phyloP scores from a whole-genome alignment of 1,140 invertebrate species.

The Gonatopus flavifemur region DNA sequence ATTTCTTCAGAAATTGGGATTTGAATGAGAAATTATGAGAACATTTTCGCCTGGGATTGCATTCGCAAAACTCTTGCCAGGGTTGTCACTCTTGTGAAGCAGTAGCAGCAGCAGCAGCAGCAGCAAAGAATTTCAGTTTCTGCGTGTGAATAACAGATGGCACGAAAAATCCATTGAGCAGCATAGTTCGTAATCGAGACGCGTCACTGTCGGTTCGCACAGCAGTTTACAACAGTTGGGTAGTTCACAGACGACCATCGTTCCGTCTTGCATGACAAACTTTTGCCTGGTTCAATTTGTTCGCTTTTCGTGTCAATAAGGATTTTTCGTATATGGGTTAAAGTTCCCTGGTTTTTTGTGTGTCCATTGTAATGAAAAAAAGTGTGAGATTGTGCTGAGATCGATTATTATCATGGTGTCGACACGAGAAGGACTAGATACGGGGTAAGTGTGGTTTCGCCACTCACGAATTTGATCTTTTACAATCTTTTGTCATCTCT shows the following conservation, averaged over 20 bases:
- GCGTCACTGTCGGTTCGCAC: too few relatives aligned
- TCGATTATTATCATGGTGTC: conserved; percentile 20
- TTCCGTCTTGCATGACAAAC: conserved; percentile 20
- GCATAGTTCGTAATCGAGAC: conserved; percentile 1
- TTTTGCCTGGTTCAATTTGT: conserved; percentile 7
- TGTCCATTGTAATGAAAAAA: conserved; percentile 22
- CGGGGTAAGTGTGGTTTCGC: conserved; percentile 21
- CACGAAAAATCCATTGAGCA: background rate
- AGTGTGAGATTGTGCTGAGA: conserved; percentile 29
- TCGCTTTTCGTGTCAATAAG: background rate
- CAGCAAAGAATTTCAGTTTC: too few relatives aligned
- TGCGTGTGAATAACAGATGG: too few relatives aligned
- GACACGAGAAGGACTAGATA: conserved; percentile 4
- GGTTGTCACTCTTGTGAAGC: too few relatives aligned
- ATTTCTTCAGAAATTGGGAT: too few relatives aligned
- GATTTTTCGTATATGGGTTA: background rate
- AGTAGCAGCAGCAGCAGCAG: too few relatives aligned
- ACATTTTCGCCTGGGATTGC: too few relatives aligned
- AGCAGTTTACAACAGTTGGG: too few relatives aligned
- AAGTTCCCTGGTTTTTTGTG: background rate
- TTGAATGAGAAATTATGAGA: too few relatives aligned
- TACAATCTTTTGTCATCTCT: conserved; percentile 1
- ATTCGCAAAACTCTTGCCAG: too few relatives aligned
- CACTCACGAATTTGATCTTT: conserved; percentile 1
- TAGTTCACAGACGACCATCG: conserved; percentile 27